Base-by-base conservation (phyloP, 1,140 invertebrate species). In the Papilio dardanus region DNA sequence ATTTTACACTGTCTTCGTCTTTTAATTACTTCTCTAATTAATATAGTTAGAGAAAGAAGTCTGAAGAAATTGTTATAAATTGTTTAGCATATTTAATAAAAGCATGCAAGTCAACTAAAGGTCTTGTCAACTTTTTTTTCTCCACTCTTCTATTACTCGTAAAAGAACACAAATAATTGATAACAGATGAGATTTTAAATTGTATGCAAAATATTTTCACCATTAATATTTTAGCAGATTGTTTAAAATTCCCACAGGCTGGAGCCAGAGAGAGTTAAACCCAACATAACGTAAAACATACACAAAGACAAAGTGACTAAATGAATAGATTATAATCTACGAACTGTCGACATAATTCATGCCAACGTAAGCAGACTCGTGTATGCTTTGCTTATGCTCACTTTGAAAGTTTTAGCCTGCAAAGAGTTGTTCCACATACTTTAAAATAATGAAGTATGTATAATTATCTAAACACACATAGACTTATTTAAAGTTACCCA, bases 321-420 rank as follows among this genome's bases (percentile, higher is more conserved):
- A 83, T 83, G 79, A 83, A 83, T 83, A 80, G 82, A 83, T 83
- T 80, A 83, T 67, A 77, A 83, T 83, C 80, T 80, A 76, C 80
- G 76, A 78, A 80, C 78, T 73, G 76, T 74, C 74, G 54, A 76
- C 40, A 82, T 82, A 80, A 82, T 73, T 81, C 79, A 81, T 77
- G 76, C 74, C 66, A 82, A 75, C 68, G 74, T 78, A 81, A 81
- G 77, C 78, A 83, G n/a, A 37, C 35, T 46, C 42, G 16, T 74
- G 75, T 77, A 78, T 79, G 75, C 77, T 74, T 78, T 71, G 65
- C 71, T 76, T 78, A 79, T 80, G 77, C 77, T 81, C 78, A 78
- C 76, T 66, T 67, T 65, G 71, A 79, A 81, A 80, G 71, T 78
- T 77, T 77, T 10, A 21, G n/a, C n/a, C n/a, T n/a, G n/a, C n/a